phyloP scores from a whole-genome alignment of 2,888 invertebrate species.

The Polydesmus complanatus region DNA sequence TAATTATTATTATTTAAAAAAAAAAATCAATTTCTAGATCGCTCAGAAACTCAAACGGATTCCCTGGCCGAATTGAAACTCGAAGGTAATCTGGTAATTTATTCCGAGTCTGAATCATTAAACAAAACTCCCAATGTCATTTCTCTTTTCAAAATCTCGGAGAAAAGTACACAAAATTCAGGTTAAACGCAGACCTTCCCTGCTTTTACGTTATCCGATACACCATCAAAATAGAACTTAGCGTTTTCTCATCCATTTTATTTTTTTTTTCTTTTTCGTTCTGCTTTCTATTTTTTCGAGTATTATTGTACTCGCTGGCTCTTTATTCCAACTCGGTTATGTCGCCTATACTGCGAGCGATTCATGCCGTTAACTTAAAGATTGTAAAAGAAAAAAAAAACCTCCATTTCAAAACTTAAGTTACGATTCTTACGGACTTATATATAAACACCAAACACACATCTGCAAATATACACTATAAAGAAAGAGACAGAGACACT shows the following conservation, averaged over 20 bases:
- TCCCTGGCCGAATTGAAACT: background rate
- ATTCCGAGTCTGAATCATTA: background rate
- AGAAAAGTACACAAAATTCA: background rate
- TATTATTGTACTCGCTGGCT: too few species aligned
- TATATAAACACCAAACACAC: too few species aligned
- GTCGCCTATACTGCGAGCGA: too few species aligned
- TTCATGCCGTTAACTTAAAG: too few species aligned
- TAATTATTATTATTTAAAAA: too few species aligned
- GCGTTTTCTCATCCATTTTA: background rate
- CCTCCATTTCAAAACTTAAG: too few species aligned
- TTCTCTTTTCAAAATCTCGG: background rate
- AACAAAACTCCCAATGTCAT: background rate
- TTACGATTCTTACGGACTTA: too few species aligned
- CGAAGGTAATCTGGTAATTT: background rate
- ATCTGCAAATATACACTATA: background rate
- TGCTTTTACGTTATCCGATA: background rate
- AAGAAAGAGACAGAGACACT: background rate
- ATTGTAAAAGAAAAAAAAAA: too few species aligned
- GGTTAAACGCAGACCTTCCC: background rate
- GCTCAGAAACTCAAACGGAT: background rate
- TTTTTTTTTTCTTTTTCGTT: background rate
- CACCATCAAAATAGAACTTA: background rate
- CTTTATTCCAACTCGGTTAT: too few species aligned
- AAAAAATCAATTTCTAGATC: background rate
- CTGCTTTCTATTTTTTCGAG: too few species aligned